Percentiles rank a stretch among this genome's conserved stretches.
Conservation (phyloP, 2,113 vertebrate genomes). For the Girardinichthys multiradiatus region DNA sequence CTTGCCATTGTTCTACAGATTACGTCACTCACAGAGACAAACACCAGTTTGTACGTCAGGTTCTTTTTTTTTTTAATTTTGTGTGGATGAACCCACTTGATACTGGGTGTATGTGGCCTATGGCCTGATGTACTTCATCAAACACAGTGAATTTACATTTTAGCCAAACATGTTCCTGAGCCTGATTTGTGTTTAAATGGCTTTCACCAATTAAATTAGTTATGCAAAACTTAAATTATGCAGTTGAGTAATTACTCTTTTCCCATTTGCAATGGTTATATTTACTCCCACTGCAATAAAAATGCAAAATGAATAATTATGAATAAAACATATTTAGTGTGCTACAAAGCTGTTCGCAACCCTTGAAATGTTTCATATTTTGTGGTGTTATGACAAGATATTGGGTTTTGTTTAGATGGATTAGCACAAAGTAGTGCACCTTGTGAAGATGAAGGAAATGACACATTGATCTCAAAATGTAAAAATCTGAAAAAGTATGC, state of each 20-base stretch:
- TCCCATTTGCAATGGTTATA: neutral
- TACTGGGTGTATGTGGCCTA: constrained; percentile 46
- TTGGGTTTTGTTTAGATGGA: neutral
- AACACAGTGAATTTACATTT: neutral
- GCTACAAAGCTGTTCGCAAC: neutral
- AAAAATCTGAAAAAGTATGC: neutral
- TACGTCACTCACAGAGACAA: constrained; percentile 10
- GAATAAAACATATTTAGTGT: neutral
- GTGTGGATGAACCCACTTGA: constrained; percentile 31
- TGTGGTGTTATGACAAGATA: neutral
- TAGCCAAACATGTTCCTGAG: neutral
- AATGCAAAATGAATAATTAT: neutral
- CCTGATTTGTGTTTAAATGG: neutral
- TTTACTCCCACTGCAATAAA: neutral
- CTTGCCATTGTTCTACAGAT: constrained; percentile 39
- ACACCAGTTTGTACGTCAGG: constrained; percentile 22
- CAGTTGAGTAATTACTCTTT: neutral
- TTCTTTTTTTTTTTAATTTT: constrained; percentile 43
- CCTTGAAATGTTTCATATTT: neutral
- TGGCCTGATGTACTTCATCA: constrained; percentile 4
- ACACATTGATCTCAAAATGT: neutral
- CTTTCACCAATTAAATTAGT: neutral
- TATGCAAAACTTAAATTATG: neutral
- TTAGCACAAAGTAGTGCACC: neutral
- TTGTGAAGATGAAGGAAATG: neutral